These are phyloP conservation scores for Cepaea nemoralis DNA, from an alignment of 1,140 invertebrate genomes.

Conservation along the genomic window DNA sequence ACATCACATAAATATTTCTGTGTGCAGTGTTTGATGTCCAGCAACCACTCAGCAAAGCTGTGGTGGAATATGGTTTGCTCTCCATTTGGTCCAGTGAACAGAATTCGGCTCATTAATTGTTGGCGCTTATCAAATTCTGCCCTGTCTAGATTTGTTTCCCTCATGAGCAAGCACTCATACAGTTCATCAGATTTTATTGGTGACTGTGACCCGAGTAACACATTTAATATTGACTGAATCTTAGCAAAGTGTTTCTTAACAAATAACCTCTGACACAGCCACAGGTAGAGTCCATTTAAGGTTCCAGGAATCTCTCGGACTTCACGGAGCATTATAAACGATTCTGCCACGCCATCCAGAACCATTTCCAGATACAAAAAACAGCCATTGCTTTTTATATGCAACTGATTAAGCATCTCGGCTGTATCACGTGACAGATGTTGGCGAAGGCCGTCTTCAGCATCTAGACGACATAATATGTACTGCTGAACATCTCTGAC, in stretches of 20 bases:
- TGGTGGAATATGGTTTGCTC: constrained; percentile 83
- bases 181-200: constrained; percentile 85
- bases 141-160: constrained; percentile 82
- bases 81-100: constrained; percentile 72
- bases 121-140: constrained; percentile 89
- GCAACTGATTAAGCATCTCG: constrained; percentile 92
- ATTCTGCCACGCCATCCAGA: constrained; percentile 91
- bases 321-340: constrained; percentile 89
- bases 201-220: constrained; percentile 87
- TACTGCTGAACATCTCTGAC: constrained; percentile 93
- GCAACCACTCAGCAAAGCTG: constrained; percentile 93
- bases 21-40: constrained; percentile 97
- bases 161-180: constrained; percentile 84
- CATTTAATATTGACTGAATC: constrained; percentile 86
- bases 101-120: constrained; percentile 82
- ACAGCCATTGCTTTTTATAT: constrained; percentile 97
- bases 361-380: constrained; percentile 89
- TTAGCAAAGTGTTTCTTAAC: constrained; percentile 79
- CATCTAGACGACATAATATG: constrained; percentile 88
- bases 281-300: constrained; percentile 92
- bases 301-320: constrained; percentile 93
- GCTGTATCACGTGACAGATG: constrained; percentile 88
- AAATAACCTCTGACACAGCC: constrained; percentile 93
- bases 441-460: constrained; percentile 78
- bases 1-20: constrained; percentile 91